Percentiles rank a stretch among this genome's conserved stretches.
Conservation (phyloP, 1,140 invertebrate genomes). For the Octopus sinensis region DNA sequence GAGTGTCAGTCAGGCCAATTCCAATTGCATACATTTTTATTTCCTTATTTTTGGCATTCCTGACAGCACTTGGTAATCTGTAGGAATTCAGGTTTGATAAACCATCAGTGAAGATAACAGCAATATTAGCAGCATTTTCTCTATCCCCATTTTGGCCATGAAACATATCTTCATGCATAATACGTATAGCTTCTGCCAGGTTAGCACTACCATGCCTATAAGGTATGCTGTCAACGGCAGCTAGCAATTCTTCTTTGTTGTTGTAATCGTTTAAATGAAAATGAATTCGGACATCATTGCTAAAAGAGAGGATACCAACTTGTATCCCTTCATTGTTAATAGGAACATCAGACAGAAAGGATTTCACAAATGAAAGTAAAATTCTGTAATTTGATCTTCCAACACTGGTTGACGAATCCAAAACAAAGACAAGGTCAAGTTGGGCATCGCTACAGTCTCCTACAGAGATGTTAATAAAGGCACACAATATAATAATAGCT, state of each 20-base stretch:
- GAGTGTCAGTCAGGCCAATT: conserved; percentile 35
- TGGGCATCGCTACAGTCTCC: conserved; percentile 21
- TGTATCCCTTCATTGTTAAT: conserved; percentile 28
- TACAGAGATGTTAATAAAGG: background rate
- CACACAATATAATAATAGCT: background rate
- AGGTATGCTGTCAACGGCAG: conserved; percentile 40
- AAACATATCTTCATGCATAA: conserved; percentile 40
- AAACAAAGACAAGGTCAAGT: conserved; percentile 40
- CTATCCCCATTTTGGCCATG: conserved; percentile 39
- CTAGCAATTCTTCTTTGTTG: conserved; percentile 28
- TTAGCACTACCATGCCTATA: conserved; percentile 46
- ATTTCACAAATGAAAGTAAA: conserved; percentile 35
- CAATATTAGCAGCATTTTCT: conserved; percentile 34
- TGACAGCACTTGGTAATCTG: conserved; percentile 40
- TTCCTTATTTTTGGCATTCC: conserved; percentile 25
- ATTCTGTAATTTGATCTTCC: conserved; percentile 31
- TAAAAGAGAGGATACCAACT: conserved; percentile 35
- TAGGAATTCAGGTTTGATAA: conserved; percentile 46
- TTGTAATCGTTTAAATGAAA: conserved; percentile 37
- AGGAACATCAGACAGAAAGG: conserved; percentile 25
- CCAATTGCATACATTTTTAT: conserved; percentile 47
- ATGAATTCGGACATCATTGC: conserved; percentile 31
- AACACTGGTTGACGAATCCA: conserved; percentile 45
- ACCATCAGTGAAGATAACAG: conserved; percentile 42
- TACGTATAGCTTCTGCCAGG: conserved; percentile 37